Evolutionary conservation across 92 coral and sea anemone species (phyloP).

Genomic region (Plumapathes pennacea): DNA sequence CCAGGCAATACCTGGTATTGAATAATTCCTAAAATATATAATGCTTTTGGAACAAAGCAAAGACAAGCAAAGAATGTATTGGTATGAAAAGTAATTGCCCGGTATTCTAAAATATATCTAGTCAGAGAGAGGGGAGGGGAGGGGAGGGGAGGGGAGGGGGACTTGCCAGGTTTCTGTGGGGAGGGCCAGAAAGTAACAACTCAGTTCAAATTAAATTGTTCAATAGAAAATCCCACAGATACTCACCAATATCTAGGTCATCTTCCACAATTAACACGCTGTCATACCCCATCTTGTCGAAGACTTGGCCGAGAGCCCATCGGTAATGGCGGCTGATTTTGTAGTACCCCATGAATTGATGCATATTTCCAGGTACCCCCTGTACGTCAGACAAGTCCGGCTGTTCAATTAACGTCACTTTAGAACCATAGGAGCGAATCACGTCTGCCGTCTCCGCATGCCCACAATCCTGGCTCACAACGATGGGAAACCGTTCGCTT

Average conservation of each 20-base stretch:
- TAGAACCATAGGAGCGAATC: constrained; percentile 64
- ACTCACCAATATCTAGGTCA: constrained; percentile 94
- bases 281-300: constrained; percentile 77
- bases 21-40: too few relatives aligned
- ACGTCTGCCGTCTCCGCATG: constrained; percentile 70
- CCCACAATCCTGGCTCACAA: constrained; percentile 98
- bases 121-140: too few relatives aligned
- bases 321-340: constrained; percentile 93
- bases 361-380: constrained; percentile 77
- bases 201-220: neutral
- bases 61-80: too few relatives aligned
- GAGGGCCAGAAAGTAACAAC: neutral
- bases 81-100: too few relatives aligned
- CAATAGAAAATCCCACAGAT: too few relatives aligned
- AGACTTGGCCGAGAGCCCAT: constrained; percentile 88
- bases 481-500: constrained; percentile 73
- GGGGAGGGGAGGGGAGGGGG: too few relatives aligned
- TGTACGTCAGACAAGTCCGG: constrained; percentile 74
- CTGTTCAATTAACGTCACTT: constrained; percentile 67
- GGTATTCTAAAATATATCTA: too few relatives aligned
- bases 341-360: constrained; percentile 86
- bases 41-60: too few relatives aligned
- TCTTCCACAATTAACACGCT: constrained; percentile 89
- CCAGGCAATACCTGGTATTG: too few relatives aligned
- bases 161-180: too few relatives aligned